phyloP scores from a whole-genome alignment of 2,888 invertebrate genomes.

The Drosophila subsilvestris region DNA sequence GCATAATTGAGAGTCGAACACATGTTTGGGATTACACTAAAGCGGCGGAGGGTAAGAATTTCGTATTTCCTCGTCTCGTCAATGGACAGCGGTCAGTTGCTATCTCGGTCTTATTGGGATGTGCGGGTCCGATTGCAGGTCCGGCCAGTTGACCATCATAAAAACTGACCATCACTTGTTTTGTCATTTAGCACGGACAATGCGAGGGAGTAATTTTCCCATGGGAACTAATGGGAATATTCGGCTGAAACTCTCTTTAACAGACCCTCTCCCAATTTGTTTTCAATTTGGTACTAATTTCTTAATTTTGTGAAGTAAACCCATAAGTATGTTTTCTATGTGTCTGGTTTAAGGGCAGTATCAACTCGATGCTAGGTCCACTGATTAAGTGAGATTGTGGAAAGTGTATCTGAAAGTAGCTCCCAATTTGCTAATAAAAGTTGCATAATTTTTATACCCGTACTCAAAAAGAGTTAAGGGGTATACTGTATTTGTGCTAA shows the following conservation, averaged over 20 bases:
- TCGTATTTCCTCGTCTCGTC: slow-evolving; percentile 52
- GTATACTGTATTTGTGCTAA: too few relatives aligned
- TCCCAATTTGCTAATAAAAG: slow-evolving; percentile 75
- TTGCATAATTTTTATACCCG: slow-evolving; percentile 73
- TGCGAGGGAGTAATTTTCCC: slow-evolving; percentile 11
- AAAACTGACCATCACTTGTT: slow-evolving; percentile 73
- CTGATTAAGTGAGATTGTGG: slow-evolving; percentile 32
- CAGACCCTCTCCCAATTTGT: slow-evolving; percentile 78
- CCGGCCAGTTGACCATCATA: slow-evolving; percentile 65
- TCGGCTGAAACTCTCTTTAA: slow-evolving; percentile 10
- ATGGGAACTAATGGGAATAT: slow-evolving; percentile 47
- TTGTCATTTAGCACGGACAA: slow-evolving; percentile 48
- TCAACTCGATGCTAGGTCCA: slow-evolving; percentile 62
- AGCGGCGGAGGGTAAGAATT: slow-evolving; percentile 36
- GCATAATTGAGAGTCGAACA: too few relatives aligned
- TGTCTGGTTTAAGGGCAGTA: slow-evolving; percentile 34
- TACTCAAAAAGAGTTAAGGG: too few relatives aligned
- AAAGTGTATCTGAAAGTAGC: slow-evolving; percentile 23
- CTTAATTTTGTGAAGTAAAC: slow-evolving; percentile 67
- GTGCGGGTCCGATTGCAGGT: slow-evolving; percentile 18
- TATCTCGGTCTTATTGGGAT: slow-evolving; percentile 41
- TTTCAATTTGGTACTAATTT: slow-evolving; percentile 79
- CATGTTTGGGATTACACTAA: too few relatives aligned
- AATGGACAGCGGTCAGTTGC: slow-evolving; percentile 68
- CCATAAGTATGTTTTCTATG: slow-evolving; percentile 16